Evolutionary conservation across 2,888 invertebrate genomes (phyloP).

Genomic region (Silvanus unidentatus): DNA sequence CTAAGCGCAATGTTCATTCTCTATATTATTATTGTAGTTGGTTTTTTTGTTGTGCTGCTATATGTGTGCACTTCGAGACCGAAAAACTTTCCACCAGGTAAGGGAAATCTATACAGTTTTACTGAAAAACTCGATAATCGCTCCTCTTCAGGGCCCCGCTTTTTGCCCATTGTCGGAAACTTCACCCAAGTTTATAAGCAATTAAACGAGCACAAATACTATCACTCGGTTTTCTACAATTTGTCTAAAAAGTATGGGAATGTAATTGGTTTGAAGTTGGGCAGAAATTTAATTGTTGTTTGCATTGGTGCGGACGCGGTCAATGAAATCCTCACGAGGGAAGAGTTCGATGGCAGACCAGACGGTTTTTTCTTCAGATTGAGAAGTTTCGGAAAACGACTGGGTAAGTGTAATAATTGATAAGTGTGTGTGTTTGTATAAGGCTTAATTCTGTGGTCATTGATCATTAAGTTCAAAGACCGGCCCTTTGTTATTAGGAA

Average conservation of each 20-base stretch:
- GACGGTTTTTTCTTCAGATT: constrained; percentile 64
- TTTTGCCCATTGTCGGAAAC: constrained; percentile 54
- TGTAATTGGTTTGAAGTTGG: constrained; percentile 61
- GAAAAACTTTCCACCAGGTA: constrained; percentile 51
- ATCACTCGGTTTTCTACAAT: constrained; percentile 57
- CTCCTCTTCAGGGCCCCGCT: constrained; percentile 50
- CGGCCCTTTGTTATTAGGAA: too few species aligned
- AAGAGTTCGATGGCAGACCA: constrained; percentile 65
- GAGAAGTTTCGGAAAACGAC: constrained; percentile 60
- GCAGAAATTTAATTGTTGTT: constrained; percentile 55
- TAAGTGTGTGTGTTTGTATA: too few species aligned
- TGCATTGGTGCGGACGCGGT: constrained; percentile 59
- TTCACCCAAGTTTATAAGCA: constrained; percentile 41
- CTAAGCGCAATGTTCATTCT: too few species aligned
- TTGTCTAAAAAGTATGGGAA: constrained; percentile 57
- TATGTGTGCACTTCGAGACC: constrained; percentile 42
- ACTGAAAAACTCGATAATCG: too few species aligned
- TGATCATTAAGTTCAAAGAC: too few species aligned
- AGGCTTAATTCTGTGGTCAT: not conserved
- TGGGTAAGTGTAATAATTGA: constrained; percentile 52
- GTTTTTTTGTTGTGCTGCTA: too few species aligned
- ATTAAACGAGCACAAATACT: constrained; percentile 44
- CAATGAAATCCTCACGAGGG: constrained; percentile 54
- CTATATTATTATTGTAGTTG: too few species aligned
- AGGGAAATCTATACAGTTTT: too few species aligned